Percentiles rank a stretch among this genome's conserved stretches.
phyloP scores from a whole-genome alignment of 2,797 vertebrate genomes.

The Myiotriccus ornatus region DNA sequence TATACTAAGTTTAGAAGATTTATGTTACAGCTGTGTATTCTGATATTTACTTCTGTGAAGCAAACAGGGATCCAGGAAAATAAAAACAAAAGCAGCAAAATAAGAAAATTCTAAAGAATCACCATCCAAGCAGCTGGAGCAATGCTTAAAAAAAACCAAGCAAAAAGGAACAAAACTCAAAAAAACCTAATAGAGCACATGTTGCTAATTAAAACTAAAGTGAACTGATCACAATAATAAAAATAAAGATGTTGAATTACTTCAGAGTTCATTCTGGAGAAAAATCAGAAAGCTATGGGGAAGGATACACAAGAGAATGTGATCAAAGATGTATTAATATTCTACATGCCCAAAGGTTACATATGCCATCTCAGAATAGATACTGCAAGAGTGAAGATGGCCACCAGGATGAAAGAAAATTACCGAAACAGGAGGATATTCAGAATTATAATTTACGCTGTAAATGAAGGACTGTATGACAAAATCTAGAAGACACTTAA shows the following conservation, averaged over 20 bases:
- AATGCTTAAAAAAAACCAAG: neutral
- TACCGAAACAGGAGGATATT: neutral
- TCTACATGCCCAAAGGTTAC: neutral
- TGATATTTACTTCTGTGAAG: neutral
- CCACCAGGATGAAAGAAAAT: constrained; percentile 11
- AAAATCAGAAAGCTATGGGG: neutral
- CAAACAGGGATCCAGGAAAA: neutral
- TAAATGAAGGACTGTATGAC: neutral
- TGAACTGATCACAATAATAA: neutral
- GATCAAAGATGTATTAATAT: constrained; percentile 24
- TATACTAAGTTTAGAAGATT: neutral
- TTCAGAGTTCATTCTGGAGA: neutral
- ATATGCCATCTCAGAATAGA: neutral
- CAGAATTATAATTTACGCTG: neutral
- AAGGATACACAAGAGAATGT: neutral
- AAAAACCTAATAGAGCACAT: neutral
- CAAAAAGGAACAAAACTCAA: neutral
- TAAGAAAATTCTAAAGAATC: neutral
- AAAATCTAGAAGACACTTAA: neutral
- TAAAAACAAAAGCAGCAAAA: neutral
- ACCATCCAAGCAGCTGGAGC: accelerated
- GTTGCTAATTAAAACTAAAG: neutral
- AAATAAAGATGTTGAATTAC: neutral
- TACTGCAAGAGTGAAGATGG: neutral
- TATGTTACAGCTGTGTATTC: neutral